Conservation (phyloP, 2,797 vertebrate species). For the Diplodus sargus region DNA sequence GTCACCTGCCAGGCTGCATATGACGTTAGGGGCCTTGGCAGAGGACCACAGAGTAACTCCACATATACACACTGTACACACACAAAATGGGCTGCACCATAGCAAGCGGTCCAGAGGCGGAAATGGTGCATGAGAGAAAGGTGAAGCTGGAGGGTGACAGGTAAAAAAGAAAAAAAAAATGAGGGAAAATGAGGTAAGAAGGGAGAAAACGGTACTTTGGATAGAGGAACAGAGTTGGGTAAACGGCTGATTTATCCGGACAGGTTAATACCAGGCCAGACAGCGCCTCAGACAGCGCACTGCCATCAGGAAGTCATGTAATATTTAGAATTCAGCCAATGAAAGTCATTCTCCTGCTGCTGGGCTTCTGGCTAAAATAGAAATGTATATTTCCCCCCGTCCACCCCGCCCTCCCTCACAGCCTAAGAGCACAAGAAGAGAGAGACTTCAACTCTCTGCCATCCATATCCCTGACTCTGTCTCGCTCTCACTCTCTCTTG, state of each 20-base stretch:
- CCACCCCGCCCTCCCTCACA: conserved; percentile 10
- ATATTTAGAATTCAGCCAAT: conserved; percentile 86
- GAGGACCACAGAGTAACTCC: conserved; percentile 70
- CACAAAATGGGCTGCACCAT: conserved; percentile 46
- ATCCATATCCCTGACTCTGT: conserved; percentile 27
- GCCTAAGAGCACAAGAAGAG: conserved; percentile 45
- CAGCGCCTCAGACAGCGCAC: conserved; percentile 82
- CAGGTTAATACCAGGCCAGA: conserved; percentile 87
- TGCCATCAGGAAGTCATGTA: conserved; percentile 86
- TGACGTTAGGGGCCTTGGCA: conserved; percentile 82
- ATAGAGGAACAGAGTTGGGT: conserved; percentile 64
- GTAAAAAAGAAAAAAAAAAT: conserved; percentile 41
- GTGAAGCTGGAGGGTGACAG: conserved; percentile 48
- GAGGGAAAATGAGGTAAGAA: conserved; percentile 33
- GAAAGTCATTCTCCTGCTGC: conserved; percentile 82
- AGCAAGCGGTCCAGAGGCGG: conserved; percentile 34
- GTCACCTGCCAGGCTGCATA: conserved; percentile 87
- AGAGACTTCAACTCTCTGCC: conserved; percentile 27
- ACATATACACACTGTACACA: conserved; percentile 55
- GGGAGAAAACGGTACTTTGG: conserved; percentile 51
- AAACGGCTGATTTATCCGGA: conserved; percentile 86
- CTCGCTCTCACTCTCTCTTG: conserved; percentile 18
- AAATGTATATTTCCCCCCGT: conserved; percentile 68
- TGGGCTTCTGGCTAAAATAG: conserved; percentile 78
- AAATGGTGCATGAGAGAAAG: conserved; percentile 54